Evolutionary conservation across 35 echinoderm and acorn worm genomes (phyloP).

Genomic region (Acanthaster planci): DNA sequence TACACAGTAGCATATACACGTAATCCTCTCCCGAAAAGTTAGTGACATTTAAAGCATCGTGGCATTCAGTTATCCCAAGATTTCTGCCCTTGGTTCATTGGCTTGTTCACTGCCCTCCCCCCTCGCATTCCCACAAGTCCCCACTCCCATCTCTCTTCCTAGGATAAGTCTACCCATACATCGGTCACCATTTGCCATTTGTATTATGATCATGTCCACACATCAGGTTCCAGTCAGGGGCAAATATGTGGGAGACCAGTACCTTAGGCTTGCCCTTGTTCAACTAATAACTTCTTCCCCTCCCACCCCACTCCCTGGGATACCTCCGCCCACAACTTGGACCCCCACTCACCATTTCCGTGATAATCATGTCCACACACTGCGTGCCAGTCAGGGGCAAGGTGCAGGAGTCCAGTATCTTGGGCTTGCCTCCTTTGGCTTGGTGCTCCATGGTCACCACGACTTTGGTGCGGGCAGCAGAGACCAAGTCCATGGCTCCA

Average conservation of each 20-base stretch:
- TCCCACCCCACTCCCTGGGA: not conserved
- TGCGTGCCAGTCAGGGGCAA: constrained; percentile 81
- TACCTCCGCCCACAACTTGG: not conserved
- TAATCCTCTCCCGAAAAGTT: too few relatives aligned
- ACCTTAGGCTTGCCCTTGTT: constrained; percentile 89
- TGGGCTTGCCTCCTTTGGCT: constrained; percentile 92
- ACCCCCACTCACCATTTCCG: constrained; percentile 85
- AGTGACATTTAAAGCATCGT: too few relatives aligned
- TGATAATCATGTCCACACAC: constrained; percentile 95
- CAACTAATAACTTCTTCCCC: not conserved
- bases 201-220: constrained; percentile 95
- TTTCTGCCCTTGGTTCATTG: not conserved
- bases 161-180: not conserved
- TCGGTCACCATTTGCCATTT: constrained; percentile 72
- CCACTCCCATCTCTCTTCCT: too few relatives aligned
- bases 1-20: too few relatives aligned
- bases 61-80: too few relatives aligned
- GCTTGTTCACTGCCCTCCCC: not conserved
- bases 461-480: constrained; percentile 78
- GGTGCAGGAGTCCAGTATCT: constrained; percentile 73
- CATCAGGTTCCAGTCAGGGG: constrained; percentile 83
- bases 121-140: not conserved
- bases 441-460: constrained; percentile 96
- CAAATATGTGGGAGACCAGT: constrained; percentile 55
- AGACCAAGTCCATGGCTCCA: constrained; percentile 88